A percentile compares a stretch with the other conserved stretches of the same genome.
Conservation (phyloP, 2,113 vertebrate genomes). For the Serilophus lunatus region DNA sequence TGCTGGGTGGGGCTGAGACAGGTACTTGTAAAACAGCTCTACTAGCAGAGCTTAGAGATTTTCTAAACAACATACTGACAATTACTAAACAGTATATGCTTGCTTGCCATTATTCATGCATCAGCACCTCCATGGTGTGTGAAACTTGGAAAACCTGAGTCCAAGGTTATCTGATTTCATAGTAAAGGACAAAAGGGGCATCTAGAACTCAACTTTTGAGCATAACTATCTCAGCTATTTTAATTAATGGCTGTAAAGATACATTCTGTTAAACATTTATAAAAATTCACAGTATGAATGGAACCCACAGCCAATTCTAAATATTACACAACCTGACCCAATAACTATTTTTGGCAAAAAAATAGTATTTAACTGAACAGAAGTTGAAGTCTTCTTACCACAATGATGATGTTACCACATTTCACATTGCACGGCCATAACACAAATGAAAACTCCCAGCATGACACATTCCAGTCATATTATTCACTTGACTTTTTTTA, state of each 20-base stretch:
- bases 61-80: slow-evolving; percentile 21
- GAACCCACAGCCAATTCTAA: slow-evolving; percentile 67
- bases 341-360: slow-evolving; percentile 60
- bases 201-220: slow-evolving; percentile 55
- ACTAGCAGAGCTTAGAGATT: slow-evolving; percentile 41
- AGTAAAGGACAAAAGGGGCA: slow-evolving; percentile 47
- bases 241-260: slow-evolving; percentile 73
- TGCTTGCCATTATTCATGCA: slow-evolving; percentile 67
- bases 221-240: slow-evolving; percentile 64
- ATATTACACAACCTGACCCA: slow-evolving; percentile 63
- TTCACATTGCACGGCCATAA: slow-evolving; percentile 65
- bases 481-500: slow-evolving; percentile 72
- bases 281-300: slow-evolving; percentile 76
- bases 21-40: slow-evolving; percentile 30
- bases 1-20: not conserved
- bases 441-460: slow-evolving; percentile 72
- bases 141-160: slow-evolving; percentile 70
- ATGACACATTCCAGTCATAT: slow-evolving; percentile 71
- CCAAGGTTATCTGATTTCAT: slow-evolving; percentile 35
- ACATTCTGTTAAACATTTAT: slow-evolving; percentile 74
- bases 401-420: slow-evolving; percentile 68
- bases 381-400: slow-evolving; percentile 69
- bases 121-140: slow-evolving; percentile 58
- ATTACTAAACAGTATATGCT: slow-evolving; percentile 52
- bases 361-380: slow-evolving; percentile 34